phyloP scores from a whole-genome alignment of 1,140 invertebrate genomes.

The Drosophila chauvacae region DNA sequence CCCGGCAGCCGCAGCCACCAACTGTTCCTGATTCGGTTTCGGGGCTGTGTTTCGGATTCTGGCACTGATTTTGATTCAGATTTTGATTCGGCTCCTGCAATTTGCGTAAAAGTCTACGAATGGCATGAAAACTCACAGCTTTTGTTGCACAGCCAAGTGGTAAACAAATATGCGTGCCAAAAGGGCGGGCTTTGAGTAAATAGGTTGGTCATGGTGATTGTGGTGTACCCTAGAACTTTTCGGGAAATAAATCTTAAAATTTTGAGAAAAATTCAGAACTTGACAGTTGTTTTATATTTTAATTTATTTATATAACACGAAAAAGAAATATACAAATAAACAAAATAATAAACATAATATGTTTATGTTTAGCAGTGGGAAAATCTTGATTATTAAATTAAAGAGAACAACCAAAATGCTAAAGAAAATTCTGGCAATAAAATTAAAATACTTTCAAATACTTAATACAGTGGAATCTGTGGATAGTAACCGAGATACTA shows the following conservation, averaged over 20 bases:
- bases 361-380: no score
- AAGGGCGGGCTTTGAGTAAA: slow-evolving; percentile 21
- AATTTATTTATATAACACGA: not conserved
- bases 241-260: not conserved
- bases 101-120: slow-evolving; percentile 77
- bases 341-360: no score
- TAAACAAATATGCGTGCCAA: slow-evolving; percentile 77
- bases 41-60: slow-evolving; percentile 1
- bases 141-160: slow-evolving; percentile 58
- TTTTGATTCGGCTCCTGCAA: slow-evolving; percentile 53
- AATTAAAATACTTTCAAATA: no score
- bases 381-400: no score
- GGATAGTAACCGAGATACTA: no score
- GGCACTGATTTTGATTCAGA: slow-evolving; percentile 19
- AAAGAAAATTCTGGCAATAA: no score
- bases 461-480: no score
- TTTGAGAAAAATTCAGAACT: no score
- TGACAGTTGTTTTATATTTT: no score
- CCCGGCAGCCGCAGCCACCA: slow-evolving; percentile 35
- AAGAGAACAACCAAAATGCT: no score
- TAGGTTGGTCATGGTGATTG: slow-evolving; percentile 3
- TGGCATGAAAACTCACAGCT: slow-evolving; percentile 48
- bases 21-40: slow-evolving; percentile 11
- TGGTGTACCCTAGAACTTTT: not conserved
- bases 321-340: not conserved